These are phyloP conservation scores for Epinephelus lanceolatus DNA, from an alignment of 2,113 vertebrate genomes.

Conservation along the genomic window DNA sequence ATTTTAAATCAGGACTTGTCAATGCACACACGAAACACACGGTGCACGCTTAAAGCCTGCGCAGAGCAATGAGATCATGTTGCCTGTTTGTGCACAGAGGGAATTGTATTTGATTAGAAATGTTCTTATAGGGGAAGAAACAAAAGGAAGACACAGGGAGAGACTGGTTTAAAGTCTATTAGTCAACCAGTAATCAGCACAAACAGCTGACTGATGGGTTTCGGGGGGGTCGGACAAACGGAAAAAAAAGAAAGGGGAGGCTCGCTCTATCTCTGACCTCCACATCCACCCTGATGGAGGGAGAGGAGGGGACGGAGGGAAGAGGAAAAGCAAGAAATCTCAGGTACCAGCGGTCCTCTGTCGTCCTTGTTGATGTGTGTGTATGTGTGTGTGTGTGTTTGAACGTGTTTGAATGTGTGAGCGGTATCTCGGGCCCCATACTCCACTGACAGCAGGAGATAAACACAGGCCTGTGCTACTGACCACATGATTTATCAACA, in stretches of 20 bases:
- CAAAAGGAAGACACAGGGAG: neutral
- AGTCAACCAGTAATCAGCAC: slow-evolving; percentile 72
- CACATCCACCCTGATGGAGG: slow-evolving; percentile 48
- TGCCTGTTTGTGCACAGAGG: slow-evolving; percentile 17
- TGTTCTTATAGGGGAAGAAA: neutral
- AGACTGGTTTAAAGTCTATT: slow-evolving; percentile 59
- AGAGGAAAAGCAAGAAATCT: slow-evolving; percentile 55
- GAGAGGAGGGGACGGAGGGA: neutral
- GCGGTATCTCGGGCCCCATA: slow-evolving; percentile 78
- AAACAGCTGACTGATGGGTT: slow-evolving; percentile 68
- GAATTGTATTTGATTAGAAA: slow-evolving; percentile 35
- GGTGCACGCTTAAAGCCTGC: neutral
- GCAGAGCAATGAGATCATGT: slow-evolving; percentile 13
- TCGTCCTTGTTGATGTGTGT: slow-evolving; percentile 54
- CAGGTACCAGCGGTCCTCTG: slow-evolving; percentile 65
- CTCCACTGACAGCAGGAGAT: slow-evolving; percentile 82
- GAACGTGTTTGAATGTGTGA: slow-evolving; percentile 40
- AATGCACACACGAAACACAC: neutral
- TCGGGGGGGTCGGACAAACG: slow-evolving; percentile 37
- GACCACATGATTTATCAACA: slow-evolving; percentile 86
- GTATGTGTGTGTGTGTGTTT: slow-evolving; percentile 40
- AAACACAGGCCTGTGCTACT: slow-evolving; percentile 77
- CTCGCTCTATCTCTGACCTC: slow-evolving; percentile 65
- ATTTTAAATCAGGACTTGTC: neutral
- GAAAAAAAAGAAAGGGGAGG: slow-evolving; percentile 28